Evolutionary conservation across 2,888 invertebrate species (phyloP), one percentile per base, ranked within the genome.

Genomic region (Callyntrura sp.): DNA sequence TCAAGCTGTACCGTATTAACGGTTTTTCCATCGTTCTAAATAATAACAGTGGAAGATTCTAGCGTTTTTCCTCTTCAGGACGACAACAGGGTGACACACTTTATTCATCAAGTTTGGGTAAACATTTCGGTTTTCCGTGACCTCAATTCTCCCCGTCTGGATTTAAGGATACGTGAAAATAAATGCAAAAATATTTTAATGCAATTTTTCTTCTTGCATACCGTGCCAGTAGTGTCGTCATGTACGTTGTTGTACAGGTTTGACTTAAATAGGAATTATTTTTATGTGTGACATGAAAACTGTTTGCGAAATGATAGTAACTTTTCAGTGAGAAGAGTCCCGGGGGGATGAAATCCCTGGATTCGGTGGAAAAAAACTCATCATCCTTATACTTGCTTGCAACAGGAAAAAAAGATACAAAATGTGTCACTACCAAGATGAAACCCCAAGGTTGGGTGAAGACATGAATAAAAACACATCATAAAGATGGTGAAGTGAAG

Each of bases 381-480:
- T 65, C 65, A 65, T 9, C 12, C 2, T 51, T 14, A 2, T 14
- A n/a, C 51, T 14, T n/a, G 2, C 35, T 35, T 35, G 35, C 35
- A 51, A 8, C 12, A 1, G 51, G n/a, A 65, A 14, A 65, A 65
- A 0, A 65, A 9, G 14, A 65, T 14, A 28, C 28, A 65, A 65
- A 65, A 65, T 65, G 65, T 23, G 65, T 65, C 65, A 65, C 28
- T 14, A 35, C 35, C 35, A 35, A 25, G 11, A 35, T 65, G 65
- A 65, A 65, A 65, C 12, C 23, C 28, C 65, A 65, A 65, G 65
- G 65, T 28, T 28, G 65, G 9, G 12, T 14, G 65, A 9, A 28
- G 9, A 65, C 14, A n/a, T 25, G 51, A 14, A 51, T 51, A 35
- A 35, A 35, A 6, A 35, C 6, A 78, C 76, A 78, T 35, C 14